Conservation (phyloP, 2,797 vertebrate genomes). For the Stomatorhinus walkeri region DNA sequence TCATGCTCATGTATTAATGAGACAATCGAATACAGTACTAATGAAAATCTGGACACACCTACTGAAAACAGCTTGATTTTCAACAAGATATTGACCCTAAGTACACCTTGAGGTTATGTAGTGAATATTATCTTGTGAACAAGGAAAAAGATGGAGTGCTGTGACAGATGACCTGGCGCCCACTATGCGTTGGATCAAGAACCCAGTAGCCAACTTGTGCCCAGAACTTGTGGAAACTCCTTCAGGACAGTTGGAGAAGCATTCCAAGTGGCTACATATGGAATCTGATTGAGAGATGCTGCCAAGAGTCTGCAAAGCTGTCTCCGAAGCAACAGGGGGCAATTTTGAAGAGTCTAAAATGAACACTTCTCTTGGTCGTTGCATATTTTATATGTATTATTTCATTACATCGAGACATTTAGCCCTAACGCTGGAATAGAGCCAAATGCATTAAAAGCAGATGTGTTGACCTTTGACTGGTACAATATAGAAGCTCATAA, state of each 20-base stretch:
- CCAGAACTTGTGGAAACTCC: background rate
- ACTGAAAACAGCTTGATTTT: background rate
- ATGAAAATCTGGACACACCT: background rate
- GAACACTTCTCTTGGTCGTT: background rate
- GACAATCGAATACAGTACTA: background rate
- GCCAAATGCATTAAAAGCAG: background rate
- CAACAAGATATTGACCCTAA: background rate
- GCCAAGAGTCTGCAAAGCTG: background rate
- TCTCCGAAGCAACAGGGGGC: background rate
- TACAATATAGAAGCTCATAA: background rate
- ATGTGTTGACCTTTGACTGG: background rate
- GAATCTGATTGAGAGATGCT: background rate
- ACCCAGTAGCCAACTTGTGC: background rate
- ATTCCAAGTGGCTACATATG: background rate
- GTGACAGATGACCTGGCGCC: background rate
- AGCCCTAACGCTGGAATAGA: background rate
- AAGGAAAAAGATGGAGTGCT: background rate
- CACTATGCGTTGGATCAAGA: background rate
- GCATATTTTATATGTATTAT: background rate
- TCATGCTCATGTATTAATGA: background rate
- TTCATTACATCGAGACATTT: background rate
- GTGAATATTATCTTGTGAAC: background rate
- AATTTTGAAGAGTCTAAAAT: background rate
- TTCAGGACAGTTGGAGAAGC: background rate
- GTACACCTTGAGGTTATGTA: background rate